Evolutionary conservation across 2,888 invertebrate species (phyloP).

Genomic region (Rhagophthalmus giganteus): DNA sequence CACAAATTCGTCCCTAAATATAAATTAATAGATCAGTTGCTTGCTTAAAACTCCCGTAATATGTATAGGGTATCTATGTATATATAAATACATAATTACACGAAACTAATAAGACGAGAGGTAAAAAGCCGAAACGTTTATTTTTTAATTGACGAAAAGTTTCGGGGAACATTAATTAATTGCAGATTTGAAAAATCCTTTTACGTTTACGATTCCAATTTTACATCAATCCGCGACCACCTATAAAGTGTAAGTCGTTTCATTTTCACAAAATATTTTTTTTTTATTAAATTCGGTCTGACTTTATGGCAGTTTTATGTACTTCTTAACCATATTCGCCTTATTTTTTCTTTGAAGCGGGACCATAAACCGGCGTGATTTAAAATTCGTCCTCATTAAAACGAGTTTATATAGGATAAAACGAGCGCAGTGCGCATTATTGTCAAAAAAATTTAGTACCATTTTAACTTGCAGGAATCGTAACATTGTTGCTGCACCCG

Average conservation of each 20-base stretch:
- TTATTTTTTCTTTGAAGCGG: constrained; percentile 22
- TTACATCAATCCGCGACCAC: not conserved
- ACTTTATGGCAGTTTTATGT: constrained; percentile 28
- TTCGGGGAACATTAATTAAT: not conserved
- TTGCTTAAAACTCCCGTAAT: not conserved
- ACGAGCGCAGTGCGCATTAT: constrained; percentile 7
- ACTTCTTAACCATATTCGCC: constrained; percentile 15
- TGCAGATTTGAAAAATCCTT: no score
- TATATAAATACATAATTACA: not conserved
- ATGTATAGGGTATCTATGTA: not conserved
- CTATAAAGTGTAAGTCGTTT: constrained; percentile 17
- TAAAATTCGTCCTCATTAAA: constrained; percentile 21
- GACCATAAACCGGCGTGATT: constrained; percentile 19
- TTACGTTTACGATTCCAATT: no score
- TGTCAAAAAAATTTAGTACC: constrained; percentile 17
- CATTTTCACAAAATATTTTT: constrained; percentile 28
- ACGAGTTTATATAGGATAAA: constrained; percentile 9
- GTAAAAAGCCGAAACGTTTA: not conserved
- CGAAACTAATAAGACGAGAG: no score
- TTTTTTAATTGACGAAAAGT: not conserved
- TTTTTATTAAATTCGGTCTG: constrained; percentile 31
- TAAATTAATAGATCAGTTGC: no score
- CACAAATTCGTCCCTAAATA: no score
- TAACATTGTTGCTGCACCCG: no score
- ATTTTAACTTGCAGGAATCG: no score